Percentiles rank a stretch among this genome's conserved stretches.
phyloP scores from a whole-genome alignment of 2,113 vertebrate genomes.

The Bos javanicus region DNA sequence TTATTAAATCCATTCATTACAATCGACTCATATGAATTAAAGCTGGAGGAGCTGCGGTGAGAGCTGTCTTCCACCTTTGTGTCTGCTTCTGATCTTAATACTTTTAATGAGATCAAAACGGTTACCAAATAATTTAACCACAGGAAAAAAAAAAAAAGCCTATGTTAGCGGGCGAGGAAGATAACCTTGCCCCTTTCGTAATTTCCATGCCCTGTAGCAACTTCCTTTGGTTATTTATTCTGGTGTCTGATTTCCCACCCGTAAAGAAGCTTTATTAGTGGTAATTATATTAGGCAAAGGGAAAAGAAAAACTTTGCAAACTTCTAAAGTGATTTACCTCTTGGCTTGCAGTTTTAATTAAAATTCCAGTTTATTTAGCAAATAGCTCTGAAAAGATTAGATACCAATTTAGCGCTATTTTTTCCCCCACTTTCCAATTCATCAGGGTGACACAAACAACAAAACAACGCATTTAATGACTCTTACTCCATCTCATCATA shows the following conservation, averaged over 20 bases:
- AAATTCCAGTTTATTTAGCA: slow-evolving; percentile 77
- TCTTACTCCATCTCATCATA: slow-evolving; percentile 61
- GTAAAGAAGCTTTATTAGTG: slow-evolving; percentile 43
- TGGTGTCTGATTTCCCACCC: slow-evolving; percentile 48
- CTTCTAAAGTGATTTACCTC: slow-evolving; percentile 67
- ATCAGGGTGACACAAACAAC: slow-evolving; percentile 55
- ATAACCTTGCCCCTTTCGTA: not conserved
- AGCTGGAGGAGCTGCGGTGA: not conserved
- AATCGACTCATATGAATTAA: not conserved
- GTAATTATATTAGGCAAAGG: slow-evolving; percentile 42
- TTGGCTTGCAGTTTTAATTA: slow-evolving; percentile 78
- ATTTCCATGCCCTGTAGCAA: not conserved
- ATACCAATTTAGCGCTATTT: slow-evolving; percentile 66
- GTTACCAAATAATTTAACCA: not conserved
- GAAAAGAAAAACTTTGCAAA: slow-evolving; percentile 51
- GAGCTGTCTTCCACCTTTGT: not conserved
- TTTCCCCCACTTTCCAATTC: slow-evolving; percentile 63
- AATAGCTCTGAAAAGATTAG: slow-evolving; percentile 75
- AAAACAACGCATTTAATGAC: slow-evolving; percentile 27
- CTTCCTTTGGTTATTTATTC: slow-evolving; percentile 24
- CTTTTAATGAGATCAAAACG: slow-evolving; percentile 24
- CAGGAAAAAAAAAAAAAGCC: not conserved
- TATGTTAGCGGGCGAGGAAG: not conserved
- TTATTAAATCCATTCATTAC: slow-evolving; percentile 52
- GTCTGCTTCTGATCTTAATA: not conserved